These are phyloP conservation scores for Drosophila equinoxialis DNA, from an alignment of 1,140 invertebrate species.

Conservation along the genomic window DNA sequence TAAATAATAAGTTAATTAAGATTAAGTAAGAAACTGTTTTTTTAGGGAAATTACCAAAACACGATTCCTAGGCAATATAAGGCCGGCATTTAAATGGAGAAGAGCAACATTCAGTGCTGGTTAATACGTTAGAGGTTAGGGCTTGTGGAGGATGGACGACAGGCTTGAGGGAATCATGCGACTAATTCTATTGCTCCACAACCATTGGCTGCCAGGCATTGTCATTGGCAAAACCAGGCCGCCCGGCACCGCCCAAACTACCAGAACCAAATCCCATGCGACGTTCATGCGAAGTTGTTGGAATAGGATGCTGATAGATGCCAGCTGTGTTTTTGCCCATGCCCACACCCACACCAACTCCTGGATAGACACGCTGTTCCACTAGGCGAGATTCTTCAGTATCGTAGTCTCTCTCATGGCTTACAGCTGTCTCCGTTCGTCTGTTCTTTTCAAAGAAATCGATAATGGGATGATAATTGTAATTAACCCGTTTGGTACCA, in stretches of 20 bases:
- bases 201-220: slow-evolving; percentile 77
- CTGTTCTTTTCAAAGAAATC: slow-evolving; percentile 88
- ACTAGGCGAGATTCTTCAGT: slow-evolving; percentile 49
- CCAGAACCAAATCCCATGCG: slow-evolving; percentile 69
- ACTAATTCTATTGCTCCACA: slow-evolving; percentile 59
- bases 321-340: slow-evolving; percentile 27
- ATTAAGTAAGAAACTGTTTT: slow-evolving; percentile 53
- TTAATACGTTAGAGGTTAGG: slow-evolving; percentile 62
- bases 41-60: slow-evolving; percentile 42
- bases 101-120: slow-evolving; percentile 13
- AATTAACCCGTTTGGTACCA: slow-evolving; percentile 87
- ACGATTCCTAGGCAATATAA: slow-evolving; percentile 21
- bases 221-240: slow-evolving; percentile 54
- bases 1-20: slow-evolving; percentile 56
- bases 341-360: slow-evolving; percentile 25
- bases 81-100: slow-evolving; percentile 32
- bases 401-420: slow-evolving; percentile 26
- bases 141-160: background rate
- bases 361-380: slow-evolving; percentile 52
- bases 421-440: slow-evolving; percentile 32
- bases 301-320: slow-evolving; percentile 51
- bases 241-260: slow-evolving; percentile 39
- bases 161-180: slow-evolving; percentile 45
- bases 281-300: slow-evolving; percentile 61
- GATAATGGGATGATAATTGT: slow-evolving; percentile 93